These are phyloP conservation scores for Oncorhynchus masou DNA, from an alignment of 2,113 vertebrate genomes.

Conservation along the genomic window DNA sequence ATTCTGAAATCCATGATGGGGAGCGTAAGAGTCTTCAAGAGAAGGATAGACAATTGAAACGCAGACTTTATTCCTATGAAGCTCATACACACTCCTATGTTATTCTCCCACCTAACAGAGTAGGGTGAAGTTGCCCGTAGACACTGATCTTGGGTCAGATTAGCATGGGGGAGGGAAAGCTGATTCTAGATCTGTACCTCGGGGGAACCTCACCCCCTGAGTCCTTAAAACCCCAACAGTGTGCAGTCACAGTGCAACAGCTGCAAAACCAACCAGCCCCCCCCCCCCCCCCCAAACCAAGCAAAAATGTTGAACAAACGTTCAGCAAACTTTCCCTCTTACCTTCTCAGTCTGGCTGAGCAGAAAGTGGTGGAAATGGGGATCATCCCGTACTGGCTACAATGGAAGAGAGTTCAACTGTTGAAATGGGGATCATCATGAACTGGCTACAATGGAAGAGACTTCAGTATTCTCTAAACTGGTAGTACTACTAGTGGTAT, in stretches of 20 bases:
- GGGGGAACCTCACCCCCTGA: too few relatives aligned
- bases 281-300: not conserved
- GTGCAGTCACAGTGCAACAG: conserved; percentile 6
- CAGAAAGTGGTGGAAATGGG: conserved; percentile 97
- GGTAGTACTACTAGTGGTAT: not conserved
- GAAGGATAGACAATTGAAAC: not conserved
- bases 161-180: too few relatives aligned
- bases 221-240: conserved; percentile 7
- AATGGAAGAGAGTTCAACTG: conserved; percentile 69
- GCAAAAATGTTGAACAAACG: not conserved
- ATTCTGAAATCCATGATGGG: too few relatives aligned
- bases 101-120: not conserved
- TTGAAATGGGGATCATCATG: conserved; percentile 69
- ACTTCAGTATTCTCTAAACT: conserved; percentile 23
- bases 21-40: too few relatives aligned
- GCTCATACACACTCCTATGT: too few relatives aligned
- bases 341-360: conserved; percentile 99
- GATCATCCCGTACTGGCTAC: conserved; percentile 93
- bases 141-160: too few relatives aligned
- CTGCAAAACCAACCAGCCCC: not conserved
- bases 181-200: too few relatives aligned
- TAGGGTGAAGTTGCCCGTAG: too few relatives aligned
- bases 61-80: not conserved
- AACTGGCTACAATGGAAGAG: conserved; percentile 84
- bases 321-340: conserved; percentile 50